phyloP scores from a whole-genome alignment of 1,140 invertebrate genomes.

The Anagrus nilaparvatae region DNA sequence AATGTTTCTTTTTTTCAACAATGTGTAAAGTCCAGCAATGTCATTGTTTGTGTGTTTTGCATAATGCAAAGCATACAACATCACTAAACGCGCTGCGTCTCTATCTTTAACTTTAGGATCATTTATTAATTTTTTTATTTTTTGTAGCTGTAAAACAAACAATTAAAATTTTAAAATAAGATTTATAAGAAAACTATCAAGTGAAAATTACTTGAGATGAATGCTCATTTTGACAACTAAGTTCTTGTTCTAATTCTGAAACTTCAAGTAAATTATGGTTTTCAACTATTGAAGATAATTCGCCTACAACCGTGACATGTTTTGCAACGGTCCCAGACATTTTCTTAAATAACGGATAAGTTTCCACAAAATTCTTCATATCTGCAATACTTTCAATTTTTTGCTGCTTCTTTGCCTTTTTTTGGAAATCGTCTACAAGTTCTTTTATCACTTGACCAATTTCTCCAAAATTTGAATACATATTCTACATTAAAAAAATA shows the following conservation, averaged over 20 bases:
- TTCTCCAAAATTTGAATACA: conserved; percentile 96
- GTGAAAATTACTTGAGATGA: conserved; percentile 62
- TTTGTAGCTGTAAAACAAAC: conserved; percentile 38
- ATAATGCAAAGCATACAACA: conserved; percentile 88
- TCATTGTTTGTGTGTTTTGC: conserved; percentile 84
- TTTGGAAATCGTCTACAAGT: conserved; percentile 96
- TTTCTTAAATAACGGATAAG: conserved; percentile 98
- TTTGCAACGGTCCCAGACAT: conserved; percentile 97
- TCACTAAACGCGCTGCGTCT: conserved; percentile 80
- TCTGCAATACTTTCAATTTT: conserved; percentile 97
- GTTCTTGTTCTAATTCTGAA: conserved; percentile 94
- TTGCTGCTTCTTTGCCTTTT: conserved; percentile 88
- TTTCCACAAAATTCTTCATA: conserved; percentile 98
- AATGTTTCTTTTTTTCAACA: conserved; percentile 59
- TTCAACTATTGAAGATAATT: conserved; percentile 78
- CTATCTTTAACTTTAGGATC: conserved; percentile 62
- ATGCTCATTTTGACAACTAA: conserved; percentile 89
- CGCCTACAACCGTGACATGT: conserved; percentile 92
- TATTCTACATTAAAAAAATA: conserved; percentile 54
- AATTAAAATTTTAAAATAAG: conserved; percentile 2
- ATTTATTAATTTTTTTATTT: conserved; percentile 59
- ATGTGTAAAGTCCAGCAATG: conserved; percentile 58
- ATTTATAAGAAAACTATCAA: conserved; percentile 1
- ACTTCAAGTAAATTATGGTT: conserved; percentile 76
- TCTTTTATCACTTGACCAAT: conserved; percentile 95